A percentile compares a stretch with the other conserved stretches of the same genome.
Evolutionary conservation across 2,888 invertebrate species (phyloP).

Genomic region (Cheilosia scutellata): DNA sequence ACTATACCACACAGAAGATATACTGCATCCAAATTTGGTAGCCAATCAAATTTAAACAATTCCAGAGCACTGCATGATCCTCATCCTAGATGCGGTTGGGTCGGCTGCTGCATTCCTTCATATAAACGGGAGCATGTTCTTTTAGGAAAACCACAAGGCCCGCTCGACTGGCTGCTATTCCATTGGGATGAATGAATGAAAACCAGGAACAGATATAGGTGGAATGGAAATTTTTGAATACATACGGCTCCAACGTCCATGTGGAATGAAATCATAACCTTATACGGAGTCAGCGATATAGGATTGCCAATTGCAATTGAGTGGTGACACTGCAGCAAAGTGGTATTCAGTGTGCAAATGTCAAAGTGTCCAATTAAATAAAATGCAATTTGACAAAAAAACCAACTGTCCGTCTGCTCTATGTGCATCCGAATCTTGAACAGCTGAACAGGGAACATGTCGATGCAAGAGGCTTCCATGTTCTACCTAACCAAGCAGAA

Average conservation of each 20-base stretch:
- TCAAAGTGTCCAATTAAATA: conserved; percentile 75
- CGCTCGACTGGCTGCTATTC: conserved; percentile 40
- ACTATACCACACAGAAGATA: conserved; percentile 21
- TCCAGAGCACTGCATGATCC: conserved; percentile 41
- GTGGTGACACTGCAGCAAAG: conserved; percentile 71
- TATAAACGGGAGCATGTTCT: conserved; percentile 73
- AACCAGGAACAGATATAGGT: conserved; percentile 66
- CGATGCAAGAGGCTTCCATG: neutral
- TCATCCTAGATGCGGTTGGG: conserved; percentile 1
- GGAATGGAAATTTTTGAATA: conserved; percentile 72
- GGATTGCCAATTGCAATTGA: conserved; percentile 72
- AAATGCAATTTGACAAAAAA: conserved; percentile 74
- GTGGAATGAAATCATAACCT: conserved; percentile 67
- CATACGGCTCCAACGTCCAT: conserved; percentile 29
- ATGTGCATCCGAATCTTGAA: conserved; percentile 9
- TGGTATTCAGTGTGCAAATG: conserved; percentile 74
- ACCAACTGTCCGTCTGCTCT: conserved; percentile 26
- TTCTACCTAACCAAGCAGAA: conserved; percentile 12
- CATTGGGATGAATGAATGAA: conserved; percentile 73
- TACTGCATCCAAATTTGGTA: conserved; percentile 66
- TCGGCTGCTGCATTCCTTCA: conserved; percentile 62
- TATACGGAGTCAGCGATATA: conserved; percentile 61
- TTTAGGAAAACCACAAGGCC: conserved; percentile 59
- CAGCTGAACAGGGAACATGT: neutral
- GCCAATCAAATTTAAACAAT: conserved; percentile 76